Base-by-base conservation (phyloP, 2,113 vertebrate species). In the Lethenteron camtschaticum region DNA sequence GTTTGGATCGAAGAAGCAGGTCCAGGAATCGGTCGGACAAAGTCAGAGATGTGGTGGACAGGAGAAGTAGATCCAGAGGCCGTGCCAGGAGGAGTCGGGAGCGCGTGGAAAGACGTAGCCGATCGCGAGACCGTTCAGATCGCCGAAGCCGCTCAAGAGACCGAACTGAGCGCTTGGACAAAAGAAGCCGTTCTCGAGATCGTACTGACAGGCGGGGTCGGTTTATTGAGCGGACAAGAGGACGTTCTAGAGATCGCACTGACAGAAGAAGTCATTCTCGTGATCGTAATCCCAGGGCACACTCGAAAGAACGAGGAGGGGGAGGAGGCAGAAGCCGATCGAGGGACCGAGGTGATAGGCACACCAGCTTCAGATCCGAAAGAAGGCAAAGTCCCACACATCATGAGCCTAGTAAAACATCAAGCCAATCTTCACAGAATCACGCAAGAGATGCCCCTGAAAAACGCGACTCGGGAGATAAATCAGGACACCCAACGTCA, bases 131-230 rank as follows among this genome's bases (percentile, higher is more conserved):
- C 63, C n/a, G 24, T n/a, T 16, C n/a, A 24, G 63, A 66, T 24
- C 63, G 24, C 63, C 63, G 63, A n/a, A 66, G 63, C 24, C 63
- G 24, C 9, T 66, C 63, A 66, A 66, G 63, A 66, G 24, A 24
- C 63, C 8, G n/a, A 66, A 16, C 63, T 66, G 63, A 66, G n/a
- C 63, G 24, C 24, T n/a, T n/a, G n/a, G 63, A 24, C 24, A 66
- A 66, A n/a, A 66, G 8, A 66, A 66, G 63, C 24, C 63, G 24
- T 66, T 66, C 63, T 66, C 63, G 63, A 66, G 63, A 66, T 24
- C 63, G 24, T 24, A 66, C n/a, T 9, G 63, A 11, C 63, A 66
- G 63, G 63, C 63, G 24, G 24, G 63, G 63, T 66, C 63, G 10
- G n/a, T 66, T 66, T n/a, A n/a, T 24, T 66, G 10, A 9, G 9